Base-by-base conservation (phyloP, 1,140 invertebrate species). In the Drepana arcuata region DNA sequence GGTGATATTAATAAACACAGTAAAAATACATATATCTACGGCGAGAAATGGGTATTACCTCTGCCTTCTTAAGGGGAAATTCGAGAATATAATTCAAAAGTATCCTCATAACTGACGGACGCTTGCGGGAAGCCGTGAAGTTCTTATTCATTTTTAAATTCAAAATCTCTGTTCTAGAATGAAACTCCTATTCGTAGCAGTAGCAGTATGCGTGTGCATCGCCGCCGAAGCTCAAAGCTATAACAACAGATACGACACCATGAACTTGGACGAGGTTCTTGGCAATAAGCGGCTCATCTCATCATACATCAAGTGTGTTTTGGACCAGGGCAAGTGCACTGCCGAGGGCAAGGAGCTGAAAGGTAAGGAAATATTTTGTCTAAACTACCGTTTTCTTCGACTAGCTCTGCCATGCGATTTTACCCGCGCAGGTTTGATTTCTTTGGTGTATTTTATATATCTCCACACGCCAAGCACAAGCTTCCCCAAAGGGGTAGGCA, bases 261-360 rank as follows among this genome's bases (percentile, higher is more conserved):
- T 92, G 11, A 87, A 92, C 48, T 79, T 93, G 1, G 89, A 92
- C 25, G 84, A 84, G 7, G 88, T 93, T 11, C 62, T 93, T 14
- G 62, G 78, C 15, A 92, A 92, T 56, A 79, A 86, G 32, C 83
- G 91, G 10, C 83, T 93, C 11, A 79, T 92, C 6, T 78, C 73
- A 3, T 89, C 88, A 45, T 93, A 92, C 57, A 85, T 91, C 12
- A 89, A 88, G 40, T 93, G 91, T 41, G 63, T 92, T 55, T 54
- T 92, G 56, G 88, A 89, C 0, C 84, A 89, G 36, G 91, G 90
- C 12, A 81, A 87, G 1, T 93, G 92, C 61, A 90, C 91, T 0
- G 70, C 88, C 0, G 91, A 92, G 48, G 91, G 90, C 1, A 84
- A 86, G 6, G 90, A 93, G 60, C 73, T 93, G 4, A 92, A 90